Percentiles rank a stretch among this genome's conserved stretches.
Evolutionary conservation across 1,140 invertebrate genomes (phyloP).

Genomic region (Dufourea novaeangliae): DNA sequence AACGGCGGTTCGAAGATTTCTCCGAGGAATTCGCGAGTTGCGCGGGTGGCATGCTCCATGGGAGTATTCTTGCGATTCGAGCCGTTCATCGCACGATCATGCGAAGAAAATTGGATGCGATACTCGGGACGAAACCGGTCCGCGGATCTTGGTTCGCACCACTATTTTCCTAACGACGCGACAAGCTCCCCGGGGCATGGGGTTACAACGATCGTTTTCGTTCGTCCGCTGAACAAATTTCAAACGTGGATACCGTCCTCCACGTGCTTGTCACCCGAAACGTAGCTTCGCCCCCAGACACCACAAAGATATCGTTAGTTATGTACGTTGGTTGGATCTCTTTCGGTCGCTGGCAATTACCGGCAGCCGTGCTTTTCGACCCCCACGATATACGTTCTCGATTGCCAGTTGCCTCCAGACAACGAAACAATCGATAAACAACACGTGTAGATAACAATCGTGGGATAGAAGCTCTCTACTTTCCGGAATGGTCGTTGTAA

Average conservation of each 20-base stretch:
- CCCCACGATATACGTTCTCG: slow-evolving; percentile 61
- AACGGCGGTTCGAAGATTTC: slow-evolving; percentile 74
- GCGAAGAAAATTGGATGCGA: slow-evolving; percentile 63
- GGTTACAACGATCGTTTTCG: background rate
- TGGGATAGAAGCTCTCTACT: slow-evolving; percentile 74
- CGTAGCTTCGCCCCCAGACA: background rate
- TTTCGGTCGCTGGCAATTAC: slow-evolving; percentile 69
- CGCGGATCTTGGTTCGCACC: too few relatives aligned
- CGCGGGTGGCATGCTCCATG: slow-evolving; percentile 37
- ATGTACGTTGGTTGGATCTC: slow-evolving; percentile 59
- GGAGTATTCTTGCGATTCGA: slow-evolving; percentile 49
- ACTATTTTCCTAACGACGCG: background rate
- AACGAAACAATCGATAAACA: slow-evolving; percentile 80
- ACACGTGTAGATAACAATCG: slow-evolving; percentile 81
- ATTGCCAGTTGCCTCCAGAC: slow-evolving; percentile 71
- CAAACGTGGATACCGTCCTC: background rate
- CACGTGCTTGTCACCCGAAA: background rate
- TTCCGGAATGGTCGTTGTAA: slow-evolving; percentile 72
- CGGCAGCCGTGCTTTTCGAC: slow-evolving; percentile 71
- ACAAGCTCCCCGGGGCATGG: background rate
- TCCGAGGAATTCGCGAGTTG: slow-evolving; percentile 70
- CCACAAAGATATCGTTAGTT: slow-evolving; percentile 47
- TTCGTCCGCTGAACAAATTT: background rate
- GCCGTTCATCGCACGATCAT: slow-evolving; percentile 65
- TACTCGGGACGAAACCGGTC: slow-evolving; percentile 25